These are phyloP conservation scores for Caerostris extrusa DNA, from an alignment of 1,140 invertebrate genomes.

Conservation along the genomic window DNA sequence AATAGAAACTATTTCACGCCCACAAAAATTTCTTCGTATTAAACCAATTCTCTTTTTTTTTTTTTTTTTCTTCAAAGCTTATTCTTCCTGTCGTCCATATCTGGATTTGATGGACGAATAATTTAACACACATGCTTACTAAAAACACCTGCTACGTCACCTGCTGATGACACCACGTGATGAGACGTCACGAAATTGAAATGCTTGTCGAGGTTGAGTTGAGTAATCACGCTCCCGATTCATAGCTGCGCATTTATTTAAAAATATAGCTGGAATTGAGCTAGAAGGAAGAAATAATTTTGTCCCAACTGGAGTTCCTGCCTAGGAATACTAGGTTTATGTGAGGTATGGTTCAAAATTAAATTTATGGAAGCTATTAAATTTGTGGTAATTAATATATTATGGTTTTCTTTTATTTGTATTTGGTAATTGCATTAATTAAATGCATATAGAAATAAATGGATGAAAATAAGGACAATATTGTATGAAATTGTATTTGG, in stretches of 20 bases:
- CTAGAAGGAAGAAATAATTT: background rate
- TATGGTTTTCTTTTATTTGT: too few relatives aligned
- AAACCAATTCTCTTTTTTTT: too few relatives aligned
- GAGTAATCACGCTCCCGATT: slow-evolving; percentile 29
- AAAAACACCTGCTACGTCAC: slow-evolving; percentile 72
- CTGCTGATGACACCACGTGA: slow-evolving; percentile 54
- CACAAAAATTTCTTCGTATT: background rate
- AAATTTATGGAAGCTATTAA: too few relatives aligned
- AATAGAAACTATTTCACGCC: background rate
- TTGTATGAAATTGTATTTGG: too few relatives aligned
- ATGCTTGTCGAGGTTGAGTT: slow-evolving; percentile 48
- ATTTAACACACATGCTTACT: slow-evolving; percentile 1
- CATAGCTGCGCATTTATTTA: slow-evolving; percentile 9
- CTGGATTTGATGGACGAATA: slow-evolving; percentile 36
- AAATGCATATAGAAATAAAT: too few relatives aligned
- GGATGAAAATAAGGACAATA: too few relatives aligned
- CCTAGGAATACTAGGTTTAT: background rate
- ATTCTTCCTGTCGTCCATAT: slow-evolving; percentile 23
- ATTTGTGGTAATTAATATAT: too few relatives aligned
- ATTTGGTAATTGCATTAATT: too few relatives aligned
- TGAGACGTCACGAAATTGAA: slow-evolving; percentile 49
- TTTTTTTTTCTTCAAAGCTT: background rate
- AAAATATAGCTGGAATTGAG: background rate
- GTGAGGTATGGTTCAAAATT: background rate
- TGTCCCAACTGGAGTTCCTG: background rate